phyloP scores from a whole-genome alignment of 2,888 invertebrate genomes.

The Sepiola atlantica region DNA sequence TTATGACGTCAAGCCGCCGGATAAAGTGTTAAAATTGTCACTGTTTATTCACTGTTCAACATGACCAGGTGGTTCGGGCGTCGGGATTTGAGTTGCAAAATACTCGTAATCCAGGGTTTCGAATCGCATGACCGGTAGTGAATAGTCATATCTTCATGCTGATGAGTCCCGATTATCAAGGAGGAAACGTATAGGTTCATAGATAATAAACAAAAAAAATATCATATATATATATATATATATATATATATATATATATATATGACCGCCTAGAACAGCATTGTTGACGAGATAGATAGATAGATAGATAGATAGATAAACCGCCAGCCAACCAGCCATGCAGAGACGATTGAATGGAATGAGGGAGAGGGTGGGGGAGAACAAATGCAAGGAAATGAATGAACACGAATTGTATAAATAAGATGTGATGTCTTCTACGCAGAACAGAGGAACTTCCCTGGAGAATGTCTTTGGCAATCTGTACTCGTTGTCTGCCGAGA shows the following conservation, averaged over 20 bases:
- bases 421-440: neutral
- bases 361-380: neutral
- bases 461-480: constrained; percentile 9
- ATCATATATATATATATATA: neutral
- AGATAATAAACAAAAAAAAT: too few species aligned
- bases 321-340: neutral
- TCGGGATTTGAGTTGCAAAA: too few species aligned
- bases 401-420: neutral
- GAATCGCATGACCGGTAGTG: too few species aligned
- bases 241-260: neutral
- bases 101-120: too few species aligned
- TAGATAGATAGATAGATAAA: neutral
- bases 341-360: neutral
- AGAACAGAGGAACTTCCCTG: neutral
- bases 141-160: too few species aligned
- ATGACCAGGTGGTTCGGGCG: too few species aligned
- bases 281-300: neutral
- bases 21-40: too few species aligned
- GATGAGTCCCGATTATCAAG: too few species aligned
- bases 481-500: neutral
- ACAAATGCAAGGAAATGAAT: neutral
- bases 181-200: too few species aligned
- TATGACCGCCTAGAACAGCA: neutral
- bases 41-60: too few species aligned
- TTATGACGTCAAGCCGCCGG: too few species aligned